These are phyloP conservation scores for Trachelipus rathkii DNA, from an alignment of 1,140 invertebrate genomes.

Conservation along the genomic window DNA sequence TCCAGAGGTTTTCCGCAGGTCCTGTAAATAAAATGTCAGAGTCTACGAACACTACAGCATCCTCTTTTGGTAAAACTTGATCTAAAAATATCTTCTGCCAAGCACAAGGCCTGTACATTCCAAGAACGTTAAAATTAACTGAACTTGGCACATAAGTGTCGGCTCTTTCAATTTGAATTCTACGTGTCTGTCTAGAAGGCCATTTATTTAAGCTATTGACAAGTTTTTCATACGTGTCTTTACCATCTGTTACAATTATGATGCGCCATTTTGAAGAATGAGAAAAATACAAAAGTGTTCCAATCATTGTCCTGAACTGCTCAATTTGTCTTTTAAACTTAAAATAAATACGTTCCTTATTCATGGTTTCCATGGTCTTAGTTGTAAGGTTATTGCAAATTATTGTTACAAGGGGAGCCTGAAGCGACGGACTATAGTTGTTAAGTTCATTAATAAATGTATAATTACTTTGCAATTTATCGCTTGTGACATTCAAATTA, in stretches of 20 bases:
- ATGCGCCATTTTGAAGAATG: conserved; percentile 29
- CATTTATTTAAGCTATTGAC: conserved; percentile 13
- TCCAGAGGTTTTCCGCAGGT: conserved; percentile 35
- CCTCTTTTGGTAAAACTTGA: conserved; percentile 30
- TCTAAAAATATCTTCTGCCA: conserved; percentile 39
- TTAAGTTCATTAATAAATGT: neutral
- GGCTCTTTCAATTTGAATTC: conserved; percentile 26
- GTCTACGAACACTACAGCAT: conserved; percentile 34
- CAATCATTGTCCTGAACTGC: conserved; percentile 27
- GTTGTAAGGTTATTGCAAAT: neutral
- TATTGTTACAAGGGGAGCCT: neutral
- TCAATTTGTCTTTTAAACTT: conserved; percentile 30
- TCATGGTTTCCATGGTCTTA: neutral
- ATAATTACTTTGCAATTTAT: neutral
- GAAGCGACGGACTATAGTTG: neutral
- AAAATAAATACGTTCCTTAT: neutral
- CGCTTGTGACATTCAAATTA: too few relatives aligned
- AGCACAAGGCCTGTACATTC: conserved; percentile 33
- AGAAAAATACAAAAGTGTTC: conserved; percentile 36
- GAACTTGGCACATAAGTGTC: conserved; percentile 24
- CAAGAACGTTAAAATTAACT: neutral
- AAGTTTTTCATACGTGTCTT: conserved; percentile 28
- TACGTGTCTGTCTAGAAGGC: neutral
- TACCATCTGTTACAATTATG: conserved; percentile 32
- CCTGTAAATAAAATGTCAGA: conserved; percentile 37